Evolutionary conservation across 2,113 vertebrate genomes (phyloP), one percentile per base, ranked within the genome.

Genomic region (Hylia prasina): DNA sequence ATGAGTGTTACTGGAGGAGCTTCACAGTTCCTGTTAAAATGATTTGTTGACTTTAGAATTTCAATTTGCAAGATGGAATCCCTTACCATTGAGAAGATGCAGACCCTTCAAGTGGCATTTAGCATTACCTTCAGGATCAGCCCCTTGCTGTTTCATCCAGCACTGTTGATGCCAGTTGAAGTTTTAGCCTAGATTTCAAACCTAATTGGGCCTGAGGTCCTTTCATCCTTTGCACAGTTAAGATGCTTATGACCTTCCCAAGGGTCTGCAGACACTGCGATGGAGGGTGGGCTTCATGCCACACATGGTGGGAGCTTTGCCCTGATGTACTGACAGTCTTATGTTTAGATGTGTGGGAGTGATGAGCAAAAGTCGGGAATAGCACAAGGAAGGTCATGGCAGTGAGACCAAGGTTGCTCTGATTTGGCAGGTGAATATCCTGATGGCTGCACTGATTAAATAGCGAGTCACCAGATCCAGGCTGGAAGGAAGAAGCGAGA

Each of bases 391-490:
- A 68, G 90, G 70, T 80, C 82, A 56, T 1, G 2, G 73, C 73
- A 87, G 50, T 0, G 10, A 73, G 90, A 70, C 25, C 30, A 71
- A 58, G 72, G 56, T 25, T 75, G 44, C 48, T 73, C 58, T 88
- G 76, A 39, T 78, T 70, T 83, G 68, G 54, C 68, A 94, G 85
- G 51, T 88, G 90, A 80, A 92, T 33, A 63, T 83, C 85, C 87
- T 76, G 87, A 66, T 57, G 84, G 51, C 78, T 64, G 78, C 4
- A 0, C 69, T 80, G 78, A 58, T 88, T 93, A 50, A 48, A 75
- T 5, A 39, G 13, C 73, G 92, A 95, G 42, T 93, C 94, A 90
- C 61, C 47, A 64, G 66, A 51, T 88, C 75, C 35, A 89, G 77
- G 45, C 48, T 92, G 81, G 53, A 50, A 91, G 71, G 79, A 94